Evolutionary conservation across 2,888 invertebrate species (phyloP).

Genomic region (Brenthis ino): DNA sequence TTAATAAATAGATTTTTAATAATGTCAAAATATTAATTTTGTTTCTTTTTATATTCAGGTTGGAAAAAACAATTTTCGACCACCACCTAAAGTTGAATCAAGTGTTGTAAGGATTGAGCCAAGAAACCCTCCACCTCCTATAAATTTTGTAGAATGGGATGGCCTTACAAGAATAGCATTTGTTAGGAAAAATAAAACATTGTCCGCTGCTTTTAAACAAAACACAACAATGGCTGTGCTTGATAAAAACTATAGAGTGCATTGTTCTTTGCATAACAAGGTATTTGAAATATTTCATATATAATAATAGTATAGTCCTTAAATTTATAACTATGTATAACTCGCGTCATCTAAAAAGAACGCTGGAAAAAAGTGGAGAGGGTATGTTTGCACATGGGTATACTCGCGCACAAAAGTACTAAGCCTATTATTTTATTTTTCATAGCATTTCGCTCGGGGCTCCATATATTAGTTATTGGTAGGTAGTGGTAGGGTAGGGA

Average conservation of each 20-base stretch:
- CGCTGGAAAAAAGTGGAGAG: too few relatives aligned
- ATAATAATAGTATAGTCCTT: not conserved
- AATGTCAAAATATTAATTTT: not conserved
- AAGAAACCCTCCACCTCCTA: slow-evolving; percentile 96
- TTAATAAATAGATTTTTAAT: not conserved
- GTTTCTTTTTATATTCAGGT: slow-evolving; percentile 82
- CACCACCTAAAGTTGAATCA: slow-evolving; percentile 99
- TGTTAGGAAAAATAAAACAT: slow-evolving; percentile 97
- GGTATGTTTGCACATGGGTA: too few relatives aligned
- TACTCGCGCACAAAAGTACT: too few relatives aligned
- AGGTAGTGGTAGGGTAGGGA: too few relatives aligned
- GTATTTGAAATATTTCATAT: slow-evolving; percentile 45
- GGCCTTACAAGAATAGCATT: slow-evolving; percentile 97
- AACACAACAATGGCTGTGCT: slow-evolving; percentile 90
- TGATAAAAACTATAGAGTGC: slow-evolving; percentile 94
- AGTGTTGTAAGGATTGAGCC: slow-evolving; percentile 99
- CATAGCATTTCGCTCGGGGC: too few relatives aligned
- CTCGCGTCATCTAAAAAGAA: too few relatives aligned
- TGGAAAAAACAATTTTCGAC: slow-evolving; percentile 98
- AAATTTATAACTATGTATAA: not conserved
- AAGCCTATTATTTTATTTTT: too few relatives aligned
- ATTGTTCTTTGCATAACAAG: slow-evolving; percentile 93
- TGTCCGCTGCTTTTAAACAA: slow-evolving; percentile 94
- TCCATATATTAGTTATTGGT: too few relatives aligned
- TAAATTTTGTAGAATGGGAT: slow-evolving; percentile 99